A percentile compares a stretch with the other conserved stretches of the same genome.
phyloP scores from a whole-genome alignment of 2,113 vertebrate genomes.

The Cyanistes caeruleus region DNA sequence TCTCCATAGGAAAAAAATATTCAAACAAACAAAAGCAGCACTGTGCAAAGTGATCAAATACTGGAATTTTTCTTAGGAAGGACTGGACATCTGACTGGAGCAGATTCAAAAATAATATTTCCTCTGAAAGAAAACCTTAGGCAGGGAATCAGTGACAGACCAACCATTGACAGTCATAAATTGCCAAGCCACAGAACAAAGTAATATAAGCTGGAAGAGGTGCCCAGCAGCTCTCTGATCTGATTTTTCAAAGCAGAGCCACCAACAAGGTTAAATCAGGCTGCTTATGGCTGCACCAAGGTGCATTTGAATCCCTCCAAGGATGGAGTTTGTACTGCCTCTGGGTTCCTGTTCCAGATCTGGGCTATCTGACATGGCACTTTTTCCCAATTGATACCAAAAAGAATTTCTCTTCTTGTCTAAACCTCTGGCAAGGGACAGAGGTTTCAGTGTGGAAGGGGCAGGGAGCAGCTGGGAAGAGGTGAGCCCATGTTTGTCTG shows the following conservation, averaged over 20 bases:
- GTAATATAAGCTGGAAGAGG: background rate
- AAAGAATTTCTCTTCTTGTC: background rate
- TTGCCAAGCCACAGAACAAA: background rate
- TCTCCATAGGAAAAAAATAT: background rate
- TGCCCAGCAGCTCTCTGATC: rapidly evolving
- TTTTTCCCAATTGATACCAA: background rate
- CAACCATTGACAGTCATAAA: background rate
- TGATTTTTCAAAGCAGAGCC: background rate
- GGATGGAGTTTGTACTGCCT: background rate
- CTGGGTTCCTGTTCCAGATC: background rate
- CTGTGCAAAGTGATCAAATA: background rate
- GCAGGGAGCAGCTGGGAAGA: background rate
- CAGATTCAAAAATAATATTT: background rate
- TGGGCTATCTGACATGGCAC: background rate
- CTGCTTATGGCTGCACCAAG: background rate
- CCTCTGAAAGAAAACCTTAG: background rate
- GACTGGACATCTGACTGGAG: background rate
- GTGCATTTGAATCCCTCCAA: background rate
- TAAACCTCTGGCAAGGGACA: background rate
- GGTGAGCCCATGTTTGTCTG: rapidly evolving
- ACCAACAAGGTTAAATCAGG: background rate
- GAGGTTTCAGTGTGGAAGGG: background rate
- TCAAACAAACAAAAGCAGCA: background rate
- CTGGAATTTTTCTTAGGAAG: background rate
- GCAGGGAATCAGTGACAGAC: background rate